A percentile compares a stretch with the other conserved stretches of the same genome.
Conservation (phyloP, 2,797 vertebrate genomes). For the Luscinia megarhynchos region DNA sequence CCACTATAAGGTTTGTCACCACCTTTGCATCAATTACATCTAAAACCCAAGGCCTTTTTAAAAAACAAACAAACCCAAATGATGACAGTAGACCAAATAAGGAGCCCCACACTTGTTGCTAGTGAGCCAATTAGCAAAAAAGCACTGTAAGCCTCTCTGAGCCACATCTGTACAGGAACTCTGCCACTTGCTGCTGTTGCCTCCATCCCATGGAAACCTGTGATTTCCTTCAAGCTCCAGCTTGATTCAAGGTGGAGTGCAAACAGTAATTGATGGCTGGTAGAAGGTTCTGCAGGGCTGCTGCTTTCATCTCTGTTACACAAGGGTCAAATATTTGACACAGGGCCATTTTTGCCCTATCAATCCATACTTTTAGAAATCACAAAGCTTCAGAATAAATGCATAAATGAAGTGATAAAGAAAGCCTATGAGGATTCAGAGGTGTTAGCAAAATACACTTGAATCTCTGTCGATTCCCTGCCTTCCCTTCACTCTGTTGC, state of each 20-base stretch:
- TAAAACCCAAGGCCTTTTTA: background rate
- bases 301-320: background rate
- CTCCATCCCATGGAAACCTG: background rate
- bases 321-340: background rate
- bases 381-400: background rate
- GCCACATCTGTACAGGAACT: background rate
- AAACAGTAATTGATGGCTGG: background rate
- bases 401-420: background rate
- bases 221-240: background rate
- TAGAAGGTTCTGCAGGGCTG: background rate
- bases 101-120: background rate
- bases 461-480: background rate
- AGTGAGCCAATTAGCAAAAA: background rate
- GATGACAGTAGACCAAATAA: background rate
- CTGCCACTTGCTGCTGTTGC: background rate
- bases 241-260: background rate
- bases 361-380: background rate
- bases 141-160: background rate
- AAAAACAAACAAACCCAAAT: background rate
- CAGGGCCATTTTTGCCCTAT: background rate
- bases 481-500: background rate
- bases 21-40: background rate
- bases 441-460: background rate
- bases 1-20: background rate
- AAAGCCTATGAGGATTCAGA: background rate